A percentile compares a stretch with the other conserved stretches of the same genome.
These are phyloP conservation scores for Nematolebias whitei DNA, from an alignment of 2,113 vertebrate genomes.

Conservation along the genomic window DNA sequence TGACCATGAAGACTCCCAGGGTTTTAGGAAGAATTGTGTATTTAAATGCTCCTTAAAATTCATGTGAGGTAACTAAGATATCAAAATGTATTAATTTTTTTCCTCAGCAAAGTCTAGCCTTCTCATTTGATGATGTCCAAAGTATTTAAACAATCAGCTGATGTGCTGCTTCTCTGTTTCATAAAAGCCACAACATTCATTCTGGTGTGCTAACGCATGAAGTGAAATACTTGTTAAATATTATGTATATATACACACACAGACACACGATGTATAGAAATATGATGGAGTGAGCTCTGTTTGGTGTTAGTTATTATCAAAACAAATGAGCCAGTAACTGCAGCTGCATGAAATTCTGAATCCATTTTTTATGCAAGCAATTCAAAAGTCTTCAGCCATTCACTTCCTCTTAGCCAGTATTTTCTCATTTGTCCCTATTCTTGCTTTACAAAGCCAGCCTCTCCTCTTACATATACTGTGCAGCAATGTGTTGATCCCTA, in stretches of 20 bases:
- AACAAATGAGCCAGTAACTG: conserved; percentile 73
- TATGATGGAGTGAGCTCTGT: conserved; percentile 53
- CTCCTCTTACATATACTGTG: conserved; percentile 53
- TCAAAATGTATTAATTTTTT: conserved; percentile 23
- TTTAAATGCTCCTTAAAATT: conserved; percentile 68
- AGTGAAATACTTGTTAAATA: conserved; percentile 68
- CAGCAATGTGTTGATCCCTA: conserved; percentile 66
- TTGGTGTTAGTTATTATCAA: conserved; percentile 65
- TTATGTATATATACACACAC: conserved; percentile 36
- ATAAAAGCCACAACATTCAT: conserved; percentile 28
- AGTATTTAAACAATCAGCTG: conserved; percentile 55
- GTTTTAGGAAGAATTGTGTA: conserved; percentile 41
- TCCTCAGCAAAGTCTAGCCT: conserved; percentile 42
- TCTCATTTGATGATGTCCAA: conserved; percentile 33
- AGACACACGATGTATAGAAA: conserved; percentile 35
- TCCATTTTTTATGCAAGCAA: conserved; percentile 18
- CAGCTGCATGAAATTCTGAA: conserved; percentile 66
- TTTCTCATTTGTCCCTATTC: conserved; percentile 54
- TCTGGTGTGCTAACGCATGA: conserved; percentile 43
- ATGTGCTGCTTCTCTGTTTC: conserved; percentile 4
- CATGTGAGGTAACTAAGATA: conserved; percentile 58
- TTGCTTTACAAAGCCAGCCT: conserved; percentile 49
- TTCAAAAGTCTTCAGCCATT: conserved; percentile 61
- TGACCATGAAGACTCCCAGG: conserved; percentile 45
- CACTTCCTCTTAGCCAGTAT: conserved; percentile 40